A percentile compares a stretch with the other conserved stretches of the same genome.
phyloP scores from a whole-genome alignment of 2,888 invertebrate genomes.

The Onthophagus sagittarius region DNA sequence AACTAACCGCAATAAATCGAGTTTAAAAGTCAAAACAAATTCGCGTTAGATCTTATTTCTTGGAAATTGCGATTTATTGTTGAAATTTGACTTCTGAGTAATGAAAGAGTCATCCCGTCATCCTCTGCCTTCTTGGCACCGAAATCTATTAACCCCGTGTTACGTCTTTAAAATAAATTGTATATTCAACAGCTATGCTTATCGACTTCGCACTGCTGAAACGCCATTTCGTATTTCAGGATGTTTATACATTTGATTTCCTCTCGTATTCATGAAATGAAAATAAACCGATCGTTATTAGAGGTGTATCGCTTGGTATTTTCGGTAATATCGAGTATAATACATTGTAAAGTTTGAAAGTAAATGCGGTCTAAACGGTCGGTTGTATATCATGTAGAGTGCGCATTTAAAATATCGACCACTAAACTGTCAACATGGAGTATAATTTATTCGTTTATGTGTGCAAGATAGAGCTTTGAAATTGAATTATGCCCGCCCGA shows the following conservation, averaged over 20 bases:
- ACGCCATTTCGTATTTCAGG: not conserved
- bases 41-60: not conserved
- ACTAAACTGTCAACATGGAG: not conserved
- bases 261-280: not conserved
- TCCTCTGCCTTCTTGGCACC: not conserved
- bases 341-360: not conserved
- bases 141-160: not conserved
- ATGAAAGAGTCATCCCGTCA: not conserved
- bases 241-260: not conserved
- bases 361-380: not conserved
- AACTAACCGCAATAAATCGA: not conserved
- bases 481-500: not conserved
- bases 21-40: not conserved
- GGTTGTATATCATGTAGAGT: not conserved
- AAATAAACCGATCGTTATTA: not conserved
- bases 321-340: not conserved
- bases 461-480: not conserved
- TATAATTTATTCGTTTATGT: not conserved
- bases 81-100: not conserved
- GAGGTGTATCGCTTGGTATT: too few relatives aligned
- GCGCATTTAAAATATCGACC: not conserved
- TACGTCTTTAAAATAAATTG: not conserved
- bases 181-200: not conserved
- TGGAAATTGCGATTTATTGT: not conserved
- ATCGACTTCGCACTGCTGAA: not conserved